These are phyloP conservation scores for Epinotia brunnichana DNA, from an alignment of 2,888 invertebrate genomes.

Conservation along the genomic window DNA sequence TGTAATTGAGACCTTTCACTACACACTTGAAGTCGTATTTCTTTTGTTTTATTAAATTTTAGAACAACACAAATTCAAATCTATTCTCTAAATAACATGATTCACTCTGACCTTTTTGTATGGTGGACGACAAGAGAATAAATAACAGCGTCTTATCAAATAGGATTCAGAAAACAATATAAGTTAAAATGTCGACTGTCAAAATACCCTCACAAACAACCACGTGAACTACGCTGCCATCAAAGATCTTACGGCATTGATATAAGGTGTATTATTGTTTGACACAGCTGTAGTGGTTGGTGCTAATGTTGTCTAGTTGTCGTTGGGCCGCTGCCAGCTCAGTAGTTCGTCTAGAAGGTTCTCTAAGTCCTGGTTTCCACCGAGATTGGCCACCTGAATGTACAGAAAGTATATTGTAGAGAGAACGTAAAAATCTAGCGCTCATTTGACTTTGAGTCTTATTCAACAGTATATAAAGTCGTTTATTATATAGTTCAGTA, in stretches of 20 bases:
- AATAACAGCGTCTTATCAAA: no score
- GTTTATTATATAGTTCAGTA: background rate
- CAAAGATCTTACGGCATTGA: constrained; percentile 9
- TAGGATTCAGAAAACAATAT: no score
- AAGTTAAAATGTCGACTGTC: constrained; percentile 1
- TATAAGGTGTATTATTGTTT: constrained; percentile 1
- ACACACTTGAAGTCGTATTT: background rate
- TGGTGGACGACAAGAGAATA: background rate
- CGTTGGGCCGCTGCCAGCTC: constrained; percentile 81
- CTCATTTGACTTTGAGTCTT: background rate
- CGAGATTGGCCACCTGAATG: constrained; percentile 85
- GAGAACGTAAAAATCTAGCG: no score
- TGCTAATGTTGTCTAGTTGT: constrained; percentile 41
- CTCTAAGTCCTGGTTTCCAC: constrained; percentile 91
- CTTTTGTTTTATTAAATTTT: background rate
- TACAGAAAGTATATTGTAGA: background rate
- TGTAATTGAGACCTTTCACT: background rate
- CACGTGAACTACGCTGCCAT: constrained; percentile 16
- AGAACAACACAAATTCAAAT: background rate
- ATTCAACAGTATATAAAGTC: no score
- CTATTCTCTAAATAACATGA: background rate
- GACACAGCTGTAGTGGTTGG: constrained; percentile 1
- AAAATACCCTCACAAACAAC: constrained; percentile 10
- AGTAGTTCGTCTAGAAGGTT: constrained; percentile 89
- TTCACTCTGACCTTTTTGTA: background rate